Percentiles rank a stretch among this genome's conserved stretches.
phyloP scores from a whole-genome alignment of 2,797 vertebrate species.

The Coranthus polyacanthus region DNA sequence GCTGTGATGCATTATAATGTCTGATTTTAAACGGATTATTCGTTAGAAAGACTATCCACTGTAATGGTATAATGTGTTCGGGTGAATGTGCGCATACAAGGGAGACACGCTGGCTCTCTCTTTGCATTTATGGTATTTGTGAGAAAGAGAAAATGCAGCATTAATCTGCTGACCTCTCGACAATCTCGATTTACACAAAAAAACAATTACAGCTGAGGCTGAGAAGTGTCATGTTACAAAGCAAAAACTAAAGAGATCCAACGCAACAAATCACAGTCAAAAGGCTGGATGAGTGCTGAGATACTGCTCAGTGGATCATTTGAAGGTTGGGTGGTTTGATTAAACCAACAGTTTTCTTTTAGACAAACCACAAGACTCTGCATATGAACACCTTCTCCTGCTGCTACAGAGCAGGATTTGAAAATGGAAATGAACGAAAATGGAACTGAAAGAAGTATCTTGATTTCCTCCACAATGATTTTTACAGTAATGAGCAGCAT shows the following conservation, averaged over 20 bases:
- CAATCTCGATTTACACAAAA: constrained; percentile 80
- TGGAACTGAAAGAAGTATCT: too few species aligned
- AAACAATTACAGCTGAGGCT: constrained; percentile 75
- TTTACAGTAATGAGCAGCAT: not conserved
- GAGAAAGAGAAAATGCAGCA: constrained; percentile 27
- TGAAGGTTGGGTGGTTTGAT: constrained; percentile 56
- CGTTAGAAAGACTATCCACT: too few species aligned
- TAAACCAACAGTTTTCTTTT: constrained; percentile 50
- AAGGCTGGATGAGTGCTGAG: too few species aligned
- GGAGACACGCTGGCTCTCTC: too few species aligned
- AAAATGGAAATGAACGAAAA: constrained; percentile 36
- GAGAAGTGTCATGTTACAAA: constrained; percentile 41
- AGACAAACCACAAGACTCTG: too few species aligned
- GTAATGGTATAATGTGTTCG: too few species aligned
- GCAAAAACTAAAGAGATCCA: constrained; percentile 43
- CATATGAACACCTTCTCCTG: constrained; percentile 38
- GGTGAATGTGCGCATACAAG: too few species aligned
- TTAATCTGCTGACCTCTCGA: constrained; percentile 72
- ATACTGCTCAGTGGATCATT: constrained; percentile 30
- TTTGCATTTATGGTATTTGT: too few species aligned
- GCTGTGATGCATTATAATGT: too few species aligned
- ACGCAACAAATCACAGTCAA: constrained; percentile 40
- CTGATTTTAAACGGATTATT: too few species aligned
- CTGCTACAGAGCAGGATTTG: constrained; percentile 35
- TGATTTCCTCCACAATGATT: constrained; percentile 21